Percentiles rank a stretch among this genome's conserved stretches.
Evolutionary conservation across 2,113 vertebrate genomes (phyloP).

Genomic region (Semnornis frantzii): DNA sequence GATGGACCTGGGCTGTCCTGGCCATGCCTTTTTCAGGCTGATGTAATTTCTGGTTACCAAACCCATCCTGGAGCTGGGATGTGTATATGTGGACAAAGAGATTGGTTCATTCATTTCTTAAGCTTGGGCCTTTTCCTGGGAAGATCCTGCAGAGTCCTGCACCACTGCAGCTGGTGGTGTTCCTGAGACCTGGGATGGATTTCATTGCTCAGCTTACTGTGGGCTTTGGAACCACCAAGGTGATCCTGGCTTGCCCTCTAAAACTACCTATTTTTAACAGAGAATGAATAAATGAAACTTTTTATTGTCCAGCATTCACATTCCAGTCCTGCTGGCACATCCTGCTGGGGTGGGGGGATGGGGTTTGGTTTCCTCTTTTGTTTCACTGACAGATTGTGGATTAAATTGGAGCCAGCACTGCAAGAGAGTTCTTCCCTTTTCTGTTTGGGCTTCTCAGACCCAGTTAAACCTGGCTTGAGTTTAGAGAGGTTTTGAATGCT

Average conservation of each 20-base stretch:
- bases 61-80: background rate
- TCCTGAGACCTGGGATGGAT: background rate
- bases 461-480: conserved; percentile 27
- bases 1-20: background rate
- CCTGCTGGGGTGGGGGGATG: background rate
- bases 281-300: background rate
- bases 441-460: conserved; percentile 18
- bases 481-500: conserved; percentile 10
- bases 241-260: background rate
- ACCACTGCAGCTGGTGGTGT: background rate
- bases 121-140: background rate
- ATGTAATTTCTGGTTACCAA: background rate
- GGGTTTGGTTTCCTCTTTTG: conserved; percentile 16
- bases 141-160: background rate
- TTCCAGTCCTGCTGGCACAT: background rate
- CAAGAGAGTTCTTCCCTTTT: conserved; percentile 9
- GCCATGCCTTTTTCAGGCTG: background rate
- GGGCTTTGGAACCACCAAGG: background rate
- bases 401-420: background rate
- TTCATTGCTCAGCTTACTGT: background rate
- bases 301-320: background rate
- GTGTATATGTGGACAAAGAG: background rate
- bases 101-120: background rate
- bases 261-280: background rate
- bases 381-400: background rate